These are phyloP conservation scores for Eristalis tenax DNA, from an alignment of 2,888 invertebrate genomes.

Conservation along the genomic window DNA sequence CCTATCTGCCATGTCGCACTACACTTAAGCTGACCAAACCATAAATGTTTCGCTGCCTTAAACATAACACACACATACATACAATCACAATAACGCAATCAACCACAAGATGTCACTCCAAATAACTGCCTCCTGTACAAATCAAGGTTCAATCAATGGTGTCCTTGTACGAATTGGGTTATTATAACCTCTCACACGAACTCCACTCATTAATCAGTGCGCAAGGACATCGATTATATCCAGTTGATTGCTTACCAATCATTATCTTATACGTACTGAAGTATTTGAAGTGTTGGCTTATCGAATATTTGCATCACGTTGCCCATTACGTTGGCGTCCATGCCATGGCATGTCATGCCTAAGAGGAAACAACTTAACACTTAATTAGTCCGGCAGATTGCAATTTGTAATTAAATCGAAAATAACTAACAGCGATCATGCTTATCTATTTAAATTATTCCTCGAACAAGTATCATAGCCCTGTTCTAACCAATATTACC, in stretches of 20 bases:
- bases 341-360: neutral
- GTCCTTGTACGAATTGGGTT: neutral
- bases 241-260: neutral
- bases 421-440: neutral
- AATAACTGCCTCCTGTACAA: neutral
- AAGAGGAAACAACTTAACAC: neutral
- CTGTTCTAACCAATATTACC: neutral
- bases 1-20: no score
- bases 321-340: no score
- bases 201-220: neutral
- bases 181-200: neutral
- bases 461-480: neutral
- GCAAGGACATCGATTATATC: neutral
- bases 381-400: neutral
- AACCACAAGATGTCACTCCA: neutral
- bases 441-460: neutral
- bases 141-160: neutral
- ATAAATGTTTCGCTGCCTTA: no score
- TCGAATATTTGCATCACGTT: neutral
- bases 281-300: neutral
- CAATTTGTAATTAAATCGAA: neutral
- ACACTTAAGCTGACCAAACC: no score
- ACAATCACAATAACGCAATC: neutral
- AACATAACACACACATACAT: no score
- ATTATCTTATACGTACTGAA: neutral